Conservation (phyloP, 2,888 invertebrate genomes). For the Sceliomorpha sp. region DNA sequence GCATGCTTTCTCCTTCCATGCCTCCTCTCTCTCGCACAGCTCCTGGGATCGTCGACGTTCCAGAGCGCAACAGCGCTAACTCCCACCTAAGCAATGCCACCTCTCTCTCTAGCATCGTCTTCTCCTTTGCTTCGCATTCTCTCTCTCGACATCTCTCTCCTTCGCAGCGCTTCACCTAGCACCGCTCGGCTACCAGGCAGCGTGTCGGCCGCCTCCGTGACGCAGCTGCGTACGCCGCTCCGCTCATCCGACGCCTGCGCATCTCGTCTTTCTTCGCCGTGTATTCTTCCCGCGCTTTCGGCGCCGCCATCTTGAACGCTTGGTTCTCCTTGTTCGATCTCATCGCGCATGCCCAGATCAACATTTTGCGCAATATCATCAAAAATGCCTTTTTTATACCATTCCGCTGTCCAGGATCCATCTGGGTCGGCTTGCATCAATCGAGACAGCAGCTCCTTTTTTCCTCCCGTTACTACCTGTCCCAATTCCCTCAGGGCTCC, state of each 20-base stretch:
- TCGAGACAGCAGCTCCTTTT: background rate
- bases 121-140: background rate
- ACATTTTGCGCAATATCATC: background rate
- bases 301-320: background rate
- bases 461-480: background rate
- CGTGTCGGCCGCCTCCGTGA: background rate
- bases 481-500: slow-evolving; percentile 3
- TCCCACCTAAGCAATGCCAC: slow-evolving; percentile 2
- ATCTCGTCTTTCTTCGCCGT: background rate
- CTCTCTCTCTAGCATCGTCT: slow-evolving; percentile 6
- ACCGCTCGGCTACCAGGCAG: no score
- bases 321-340: background rate
- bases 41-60: background rate
- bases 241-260: no score
- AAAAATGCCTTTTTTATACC: background rate
- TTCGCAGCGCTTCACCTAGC: background rate
- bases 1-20: slow-evolving; percentile 6
- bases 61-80: slow-evolving; percentile 4
- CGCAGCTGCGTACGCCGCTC: no score
- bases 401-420: background rate
- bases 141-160: slow-evolving; percentile 3
- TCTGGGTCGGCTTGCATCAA: slow-evolving; percentile 1
- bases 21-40: no score
- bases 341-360: background rate
- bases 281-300: background rate